Percentiles rank a stretch among this genome's conserved stretches.
phyloP scores from a whole-genome alignment of 1,140 invertebrate genomes.

The Drosophila pseudoobscura region DNA sequence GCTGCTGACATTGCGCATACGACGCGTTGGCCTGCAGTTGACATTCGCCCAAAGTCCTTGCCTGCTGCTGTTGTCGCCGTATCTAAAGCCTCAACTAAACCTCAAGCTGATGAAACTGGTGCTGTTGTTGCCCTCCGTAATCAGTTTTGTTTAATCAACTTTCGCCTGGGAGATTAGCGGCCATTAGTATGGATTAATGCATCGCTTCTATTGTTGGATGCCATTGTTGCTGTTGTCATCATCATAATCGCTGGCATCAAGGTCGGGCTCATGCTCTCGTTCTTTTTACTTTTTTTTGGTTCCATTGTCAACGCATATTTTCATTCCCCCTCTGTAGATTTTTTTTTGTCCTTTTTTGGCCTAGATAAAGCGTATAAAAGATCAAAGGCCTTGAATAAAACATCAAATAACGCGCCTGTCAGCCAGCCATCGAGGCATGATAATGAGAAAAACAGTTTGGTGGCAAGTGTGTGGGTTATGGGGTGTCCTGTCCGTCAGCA shows the following conservation, averaged over 20 bases:
- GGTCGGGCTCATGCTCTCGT: slow-evolving; percentile 26
- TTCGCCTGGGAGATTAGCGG: slow-evolving; percentile 60
- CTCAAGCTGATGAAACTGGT: neutral
- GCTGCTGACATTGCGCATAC: slow-evolving; percentile 55
- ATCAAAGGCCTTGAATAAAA: slow-evolving; percentile 78
- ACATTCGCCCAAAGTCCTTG: slow-evolving; percentile 36
- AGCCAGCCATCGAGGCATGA: slow-evolving; percentile 74
- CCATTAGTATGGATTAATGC: slow-evolving; percentile 70
- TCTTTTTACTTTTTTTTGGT: slow-evolving; percentile 1
- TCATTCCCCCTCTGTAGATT: slow-evolving; percentile 9
- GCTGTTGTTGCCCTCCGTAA: slow-evolving; percentile 31
- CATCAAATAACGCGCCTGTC: slow-evolving; percentile 74
- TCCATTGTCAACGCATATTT: slow-evolving; percentile 55
- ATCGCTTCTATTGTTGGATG: slow-evolving; percentile 36
- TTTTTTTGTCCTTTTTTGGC: slow-evolving; percentile 34
- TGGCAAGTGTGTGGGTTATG: slow-evolving; percentile 11
- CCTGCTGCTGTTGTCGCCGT: slow-evolving; percentile 21
- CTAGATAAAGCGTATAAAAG: slow-evolving; percentile 79
- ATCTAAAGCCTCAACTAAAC: slow-evolving; percentile 17
- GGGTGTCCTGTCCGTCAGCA: neutral
- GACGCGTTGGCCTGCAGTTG: slow-evolving; percentile 40
- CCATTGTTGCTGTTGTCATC: slow-evolving; percentile 24
- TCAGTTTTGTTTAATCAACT: slow-evolving; percentile 67
- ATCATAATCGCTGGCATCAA: slow-evolving; percentile 52
- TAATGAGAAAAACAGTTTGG: slow-evolving; percentile 77